A percentile compares a stretch with the other conserved stretches of the same genome.
phyloP scores from a whole-genome alignment of 2,797 vertebrate species.

The Intellagama lesueurii region DNA sequence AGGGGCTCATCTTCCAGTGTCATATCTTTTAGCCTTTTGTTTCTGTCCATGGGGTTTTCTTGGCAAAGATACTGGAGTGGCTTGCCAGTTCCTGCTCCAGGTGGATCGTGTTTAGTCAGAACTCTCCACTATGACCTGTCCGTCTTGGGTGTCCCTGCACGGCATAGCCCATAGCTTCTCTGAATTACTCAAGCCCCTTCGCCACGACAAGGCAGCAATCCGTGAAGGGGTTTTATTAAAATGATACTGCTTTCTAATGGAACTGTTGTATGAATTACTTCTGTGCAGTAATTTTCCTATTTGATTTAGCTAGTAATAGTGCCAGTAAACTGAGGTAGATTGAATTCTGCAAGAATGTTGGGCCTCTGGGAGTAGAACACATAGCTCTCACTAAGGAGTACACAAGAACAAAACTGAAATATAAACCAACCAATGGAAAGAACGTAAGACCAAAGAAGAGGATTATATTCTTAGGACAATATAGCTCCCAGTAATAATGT shows the following conservation, averaged over 20 bases:
- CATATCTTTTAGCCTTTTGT: too few species aligned
- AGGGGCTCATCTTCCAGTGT: too few species aligned
- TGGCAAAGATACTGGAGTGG: too few species aligned
- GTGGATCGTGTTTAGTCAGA: too few species aligned
- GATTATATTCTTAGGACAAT: background rate
- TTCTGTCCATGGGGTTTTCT: too few species aligned
- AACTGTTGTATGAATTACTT: background rate
- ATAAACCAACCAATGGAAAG: background rate
- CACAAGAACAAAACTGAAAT: background rate
- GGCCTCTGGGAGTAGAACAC: background rate
- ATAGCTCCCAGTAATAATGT: background rate
- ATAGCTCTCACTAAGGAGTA: background rate
- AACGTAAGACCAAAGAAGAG: background rate
- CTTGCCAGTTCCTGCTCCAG: too few species aligned
- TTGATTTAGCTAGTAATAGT: slow-evolving; percentile 7
- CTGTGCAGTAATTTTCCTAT: background rate
- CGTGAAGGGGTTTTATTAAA: too few species aligned
- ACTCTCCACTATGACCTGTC: too few species aligned
- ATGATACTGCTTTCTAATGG: background rate
- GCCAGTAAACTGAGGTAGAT: background rate
- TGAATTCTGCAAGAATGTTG: background rate
- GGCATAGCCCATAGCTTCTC: too few species aligned
- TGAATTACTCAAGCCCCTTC: too few species aligned
- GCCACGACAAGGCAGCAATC: too few species aligned
- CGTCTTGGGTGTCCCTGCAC: too few species aligned